Evolutionary conservation across 2,113 vertebrate species (phyloP), one percentile per base, ranked within the genome.

Genomic region (Mixornis gularis): DNA sequence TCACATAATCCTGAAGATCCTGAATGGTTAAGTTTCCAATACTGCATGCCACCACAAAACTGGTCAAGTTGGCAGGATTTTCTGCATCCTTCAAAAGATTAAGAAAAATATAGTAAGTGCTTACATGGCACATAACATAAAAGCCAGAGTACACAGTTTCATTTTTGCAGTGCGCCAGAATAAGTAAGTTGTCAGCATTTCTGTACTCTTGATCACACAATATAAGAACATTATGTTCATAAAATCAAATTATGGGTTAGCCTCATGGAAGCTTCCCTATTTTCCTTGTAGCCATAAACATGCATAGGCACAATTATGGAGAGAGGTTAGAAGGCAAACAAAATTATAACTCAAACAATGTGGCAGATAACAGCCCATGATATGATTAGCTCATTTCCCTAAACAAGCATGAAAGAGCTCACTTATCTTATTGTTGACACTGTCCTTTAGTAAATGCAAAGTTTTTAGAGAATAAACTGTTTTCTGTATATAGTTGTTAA

Each of bases 41-140:
- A 60, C 99, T 99, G 96, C 98, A 99, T 5, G 99, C 98, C 93
- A 99, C 99, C 87, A 99, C 98, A 49, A 98, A 99, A 93, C 99
- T 99, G 93, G 98, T 98, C 79, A 99, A 96, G 64, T 93, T 95
- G 83, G 90, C 93, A 88, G 95, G 46, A 90, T 79, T 90, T 91
- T 94, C 95, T 73, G 90, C 84, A 93, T 98, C 97, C 98, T 98
- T 96, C 85, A 25, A 92, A 91, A 96, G 53, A 94, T 79, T 84
- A 82, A 55, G 79, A 71, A 89, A 94, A 96, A 73, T 58, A 58
- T 3, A 93, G 64, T 18, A 89, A 90, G 74, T 79, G 66, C 43
- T 93, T 81, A 77, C 34, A 70, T 10, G 41, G 77, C 46, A 83
- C 7, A 36, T 29, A 81, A 72, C 44, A 53, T 44, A 69, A 81